Evolutionary conservation across 2,888 invertebrate genomes (phyloP), one percentile per base, ranked within the genome.

Genomic region (Leptinotarsa peninsularis): DNA sequence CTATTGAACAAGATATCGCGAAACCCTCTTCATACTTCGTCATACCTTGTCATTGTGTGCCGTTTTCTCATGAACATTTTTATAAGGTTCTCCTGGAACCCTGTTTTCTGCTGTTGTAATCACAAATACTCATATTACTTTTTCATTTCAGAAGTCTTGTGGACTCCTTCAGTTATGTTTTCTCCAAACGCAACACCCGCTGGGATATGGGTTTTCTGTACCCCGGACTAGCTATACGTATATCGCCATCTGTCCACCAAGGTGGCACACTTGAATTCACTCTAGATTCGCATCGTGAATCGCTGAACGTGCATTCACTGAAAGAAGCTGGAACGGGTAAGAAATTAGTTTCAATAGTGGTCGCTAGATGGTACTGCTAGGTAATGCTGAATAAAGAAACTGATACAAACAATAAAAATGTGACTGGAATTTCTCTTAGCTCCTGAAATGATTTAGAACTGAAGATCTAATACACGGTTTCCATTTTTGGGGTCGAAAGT

Each of bases 261-360:
- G 93, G 93, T 79, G 95, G 95, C 67, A 88, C 94, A 49, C 89
- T 95, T 52, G 94, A 95, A 83, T 95, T 96, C 83, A 91, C 92
- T 0, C 88, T 95, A 85, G 94, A 95, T 82, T 91, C 91, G 0
- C 89, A 90, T 76, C 84, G 89, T 23, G 91, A 91, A 78, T 83
- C 85, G 68, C 67, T 85, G 89, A 91, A 80, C 87, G 91, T 78
- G 84, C 92, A 74, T 50, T 87, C 89, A 33, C 89, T 92, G 70
- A 90, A 92, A 71, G 92, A 93, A 87, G 84, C 91, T 17, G 90
- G 92, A 73, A 92, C 93, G 85, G 93, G 94, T 94, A 85, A 86
- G 82, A 58, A 54, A 58, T 21, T 17, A 73, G 43, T 68, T 73
- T 27, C 13, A 27, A 54, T 43, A 50, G 68, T 21, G 7, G n/a